These are phyloP conservation scores for Linurgus olivaceus DNA, from an alignment of 2,797 vertebrate genomes.

Conservation along the genomic window DNA sequence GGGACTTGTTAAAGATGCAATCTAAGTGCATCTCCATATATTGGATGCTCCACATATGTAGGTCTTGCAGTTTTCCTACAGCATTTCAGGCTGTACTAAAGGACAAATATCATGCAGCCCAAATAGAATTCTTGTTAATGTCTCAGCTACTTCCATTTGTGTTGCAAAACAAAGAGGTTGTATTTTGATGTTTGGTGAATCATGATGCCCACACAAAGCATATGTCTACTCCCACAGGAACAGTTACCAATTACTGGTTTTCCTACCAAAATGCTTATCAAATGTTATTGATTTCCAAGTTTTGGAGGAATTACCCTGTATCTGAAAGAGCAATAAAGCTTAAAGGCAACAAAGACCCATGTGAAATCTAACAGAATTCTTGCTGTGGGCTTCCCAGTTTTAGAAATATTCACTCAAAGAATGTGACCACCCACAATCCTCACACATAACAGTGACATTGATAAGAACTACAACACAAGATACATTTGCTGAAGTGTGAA, in stretches of 20 bases:
- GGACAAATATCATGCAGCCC: neutral
- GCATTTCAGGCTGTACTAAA: neutral
- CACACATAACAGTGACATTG: constrained; percentile 12
- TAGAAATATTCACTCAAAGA: constrained; percentile 27
- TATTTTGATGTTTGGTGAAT: neutral
- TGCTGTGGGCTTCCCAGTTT: neutral
- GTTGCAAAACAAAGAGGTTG: neutral
- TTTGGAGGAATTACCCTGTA: neutral
- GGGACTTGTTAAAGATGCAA: neutral
- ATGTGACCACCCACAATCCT: constrained; percentile 47
- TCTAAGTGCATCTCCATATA: neutral
- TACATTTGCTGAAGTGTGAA: constrained; percentile 42
- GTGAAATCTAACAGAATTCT: neutral
- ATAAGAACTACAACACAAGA: constrained; percentile 37
- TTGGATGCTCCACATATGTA: neutral
- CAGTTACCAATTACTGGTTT: neutral
- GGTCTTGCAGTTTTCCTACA: neutral
- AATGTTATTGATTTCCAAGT: neutral
- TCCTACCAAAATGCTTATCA: neutral
- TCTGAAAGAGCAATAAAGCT: neutral
- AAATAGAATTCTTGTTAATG: neutral
- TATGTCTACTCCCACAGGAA: neutral
- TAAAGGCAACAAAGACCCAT: neutral
- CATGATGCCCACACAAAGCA: neutral
- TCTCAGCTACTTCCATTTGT: neutral